phyloP scores from a whole-genome alignment of 2,113 vertebrate species.

The Balaenoptera acutorostrata region DNA sequence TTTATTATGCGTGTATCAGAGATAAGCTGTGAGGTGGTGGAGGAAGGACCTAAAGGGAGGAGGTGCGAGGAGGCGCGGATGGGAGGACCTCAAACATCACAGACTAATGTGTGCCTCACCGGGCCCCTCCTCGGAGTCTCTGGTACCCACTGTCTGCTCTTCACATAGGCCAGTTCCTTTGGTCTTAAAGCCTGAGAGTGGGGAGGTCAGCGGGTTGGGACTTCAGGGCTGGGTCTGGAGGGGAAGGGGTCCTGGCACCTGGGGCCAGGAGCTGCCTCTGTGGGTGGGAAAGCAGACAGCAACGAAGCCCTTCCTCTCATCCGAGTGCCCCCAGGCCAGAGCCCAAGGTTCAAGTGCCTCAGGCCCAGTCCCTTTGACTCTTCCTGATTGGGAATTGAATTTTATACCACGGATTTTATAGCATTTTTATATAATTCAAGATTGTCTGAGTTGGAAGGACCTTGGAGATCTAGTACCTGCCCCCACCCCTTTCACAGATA shows the following conservation, averaged over 20 bases:
- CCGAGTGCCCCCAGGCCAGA: neutral
- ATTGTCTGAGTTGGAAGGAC: constrained; percentile 11
- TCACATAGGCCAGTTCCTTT: neutral
- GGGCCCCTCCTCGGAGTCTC: neutral
- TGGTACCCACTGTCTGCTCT: neutral
- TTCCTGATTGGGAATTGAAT: constrained; percentile 47
- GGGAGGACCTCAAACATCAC: neutral
- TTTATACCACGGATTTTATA: constrained; percentile 71
- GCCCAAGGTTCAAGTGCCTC: constrained; percentile 63
- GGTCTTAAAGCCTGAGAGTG: neutral
- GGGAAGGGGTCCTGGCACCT: neutral
- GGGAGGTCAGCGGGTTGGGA: neutral
- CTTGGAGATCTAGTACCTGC: neutral
- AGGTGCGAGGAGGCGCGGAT: neutral
- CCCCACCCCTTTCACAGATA: neutral
- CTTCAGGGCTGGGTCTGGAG: neutral
- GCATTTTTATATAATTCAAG: constrained; percentile 67
- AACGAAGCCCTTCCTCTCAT: neutral
- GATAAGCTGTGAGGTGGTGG: constrained; percentile 69
- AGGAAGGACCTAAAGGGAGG: neutral
- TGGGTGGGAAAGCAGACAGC: neutral
- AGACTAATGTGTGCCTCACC: neutral
- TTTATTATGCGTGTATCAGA: constrained; percentile 71
- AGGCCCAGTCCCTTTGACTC: constrained; percentile 44
- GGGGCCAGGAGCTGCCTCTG: constrained; percentile 14